Evolutionary conservation across 1,140 invertebrate species (phyloP), one percentile per base, ranked within the genome.

Genomic region (Drosophila cardini): DNA sequence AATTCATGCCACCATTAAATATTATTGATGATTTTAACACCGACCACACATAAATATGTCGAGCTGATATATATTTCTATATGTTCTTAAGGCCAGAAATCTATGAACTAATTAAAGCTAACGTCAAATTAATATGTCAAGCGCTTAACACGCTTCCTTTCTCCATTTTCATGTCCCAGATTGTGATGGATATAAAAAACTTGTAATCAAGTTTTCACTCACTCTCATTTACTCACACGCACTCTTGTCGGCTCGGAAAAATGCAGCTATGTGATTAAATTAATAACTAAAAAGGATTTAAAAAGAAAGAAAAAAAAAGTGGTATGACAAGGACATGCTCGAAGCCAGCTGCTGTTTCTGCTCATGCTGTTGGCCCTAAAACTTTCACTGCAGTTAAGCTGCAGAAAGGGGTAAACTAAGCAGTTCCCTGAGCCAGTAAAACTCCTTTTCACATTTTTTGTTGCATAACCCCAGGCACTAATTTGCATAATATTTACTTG

Each of bases 401-500:
- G 32, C 21, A 18, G 2, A 43, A 68, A 61, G 56, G 56, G 56
- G 50, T 64, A 52, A 58, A 42, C 67, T 71, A 58, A 75, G 67
- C 68, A 75, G 63, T 72, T 48, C 52, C 32, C 26, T 60, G 64
- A 50, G 56, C 56, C 72, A 26, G 21, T 26, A 5, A 26, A 26
- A 21, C 21, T 21, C 2, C 21, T 21, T 21, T 21, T 45, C 50
- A 10, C 13, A 26, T 32, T 34, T 34, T 52, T 34, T 34, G 42
- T 42, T 45, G 40, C 15, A 16, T 10, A 45, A 3, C 81, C 80
- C 64, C 36, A 40, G 53, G 72, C 76, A 30, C 70, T 89, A 80
- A 90, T 89, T 89, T 89, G 80, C 85, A 89, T 89, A 89, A 89
- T 89, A 84, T 89, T 89, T 89, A 80, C 83, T 83, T 70, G 78